Conservation (phyloP, 2,888 invertebrate genomes). For the Plemyria rubiginata region DNA sequence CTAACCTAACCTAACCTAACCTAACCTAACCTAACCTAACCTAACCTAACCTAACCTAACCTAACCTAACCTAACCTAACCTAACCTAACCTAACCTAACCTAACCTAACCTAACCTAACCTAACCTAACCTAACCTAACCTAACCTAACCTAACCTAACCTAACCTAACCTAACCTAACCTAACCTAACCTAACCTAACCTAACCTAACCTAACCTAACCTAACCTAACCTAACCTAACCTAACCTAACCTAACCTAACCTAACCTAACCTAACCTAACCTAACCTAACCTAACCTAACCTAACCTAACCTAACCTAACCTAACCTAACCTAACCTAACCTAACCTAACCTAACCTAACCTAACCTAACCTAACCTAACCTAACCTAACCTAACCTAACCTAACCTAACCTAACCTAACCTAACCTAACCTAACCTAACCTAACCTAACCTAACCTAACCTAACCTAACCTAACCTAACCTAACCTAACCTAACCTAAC, state of each 20-base stretch:
- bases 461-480: conserved; percentile 31
- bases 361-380: conserved; percentile 35
- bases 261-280: conserved; percentile 19
- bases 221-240: conserved; percentile 28
- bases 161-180: conserved; percentile 34
- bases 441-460: conserved; percentile 35
- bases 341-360: conserved; percentile 33
- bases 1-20: conserved; percentile 33
- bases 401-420: conserved; percentile 36
- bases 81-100: conserved; percentile 34
- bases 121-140: conserved; percentile 36
- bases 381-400: conserved; percentile 35
- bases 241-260: conserved; percentile 29
- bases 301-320: conserved; percentile 29
- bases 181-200: conserved; percentile 34
- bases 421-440: conserved; percentile 35
- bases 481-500: conserved; percentile 31
- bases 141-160: conserved; percentile 33
- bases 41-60: conserved; percentile 30
- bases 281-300: conserved; percentile 24
- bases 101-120: conserved; percentile 39
- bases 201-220: conserved; percentile 35
- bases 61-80: conserved; percentile 38
- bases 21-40: conserved; percentile 29
- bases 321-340: conserved; percentile 28